These are phyloP conservation scores for Miniopterus natalensis DNA, from an alignment of 2,113 vertebrate species.

Conservation along the genomic window DNA sequence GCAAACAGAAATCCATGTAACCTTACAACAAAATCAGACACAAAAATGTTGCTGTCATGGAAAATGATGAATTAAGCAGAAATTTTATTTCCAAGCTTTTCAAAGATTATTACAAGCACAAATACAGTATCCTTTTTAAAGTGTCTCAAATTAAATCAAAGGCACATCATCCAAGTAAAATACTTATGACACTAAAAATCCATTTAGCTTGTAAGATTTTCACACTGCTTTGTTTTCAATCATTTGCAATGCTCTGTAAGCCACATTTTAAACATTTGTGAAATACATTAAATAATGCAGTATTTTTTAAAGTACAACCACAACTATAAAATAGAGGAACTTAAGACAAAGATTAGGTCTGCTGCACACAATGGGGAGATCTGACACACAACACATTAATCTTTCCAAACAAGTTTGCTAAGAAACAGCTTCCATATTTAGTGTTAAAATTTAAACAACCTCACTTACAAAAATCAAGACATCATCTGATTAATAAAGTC, in stretches of 20 bases:
- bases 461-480: slow-evolving; percentile 61
- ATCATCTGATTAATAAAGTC: slow-evolving; percentile 55
- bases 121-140: slow-evolving; percentile 77
- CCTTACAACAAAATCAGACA: slow-evolving; percentile 54
- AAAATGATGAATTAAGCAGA: slow-evolving; percentile 69
- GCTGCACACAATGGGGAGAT: slow-evolving; percentile 48
- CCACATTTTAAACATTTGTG: slow-evolving; percentile 72
- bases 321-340: slow-evolving; percentile 47
- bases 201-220: slow-evolving; percentile 49
- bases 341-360: slow-evolving; percentile 41
- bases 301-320: slow-evolving; percentile 67
- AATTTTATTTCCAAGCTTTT: slow-evolving; percentile 87
- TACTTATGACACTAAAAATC: slow-evolving; percentile 56
- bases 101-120: slow-evolving; percentile 84
- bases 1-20: slow-evolving; percentile 35
- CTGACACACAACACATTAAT: background rate
- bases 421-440: slow-evolving; percentile 39
- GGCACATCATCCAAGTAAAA: slow-evolving; percentile 68
- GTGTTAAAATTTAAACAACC: slow-evolving; percentile 62
- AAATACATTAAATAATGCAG: slow-evolving; percentile 28
- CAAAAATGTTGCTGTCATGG: slow-evolving; percentile 45
- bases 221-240: slow-evolving; percentile 64
- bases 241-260: slow-evolving; percentile 44
- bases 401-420: slow-evolving; percentile 21
- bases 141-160: slow-evolving; percentile 82